phyloP scores from a whole-genome alignment of 2,797 vertebrate genomes.

The Helicolenus hilgendorfi region DNA sequence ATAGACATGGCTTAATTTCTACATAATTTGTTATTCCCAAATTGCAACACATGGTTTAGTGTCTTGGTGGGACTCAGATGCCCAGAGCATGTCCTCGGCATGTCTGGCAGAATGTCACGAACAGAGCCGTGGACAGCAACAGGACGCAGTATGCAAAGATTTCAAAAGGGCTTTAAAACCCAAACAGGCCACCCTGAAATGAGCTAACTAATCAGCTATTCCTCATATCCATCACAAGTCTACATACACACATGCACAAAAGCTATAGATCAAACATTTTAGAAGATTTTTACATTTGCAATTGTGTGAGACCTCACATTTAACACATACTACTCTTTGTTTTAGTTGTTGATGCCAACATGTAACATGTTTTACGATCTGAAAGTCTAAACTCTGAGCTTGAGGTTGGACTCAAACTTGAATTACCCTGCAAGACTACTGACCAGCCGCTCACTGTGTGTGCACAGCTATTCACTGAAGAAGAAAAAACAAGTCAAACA shows the following conservation, averaged over 20 bases:
- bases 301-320: not conserved
- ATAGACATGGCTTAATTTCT: conserved; percentile 76
- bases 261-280: not conserved
- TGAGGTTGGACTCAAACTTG: not conserved
- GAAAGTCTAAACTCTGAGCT: not conserved
- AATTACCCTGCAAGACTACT: not conserved
- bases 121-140: conserved; percentile 42
- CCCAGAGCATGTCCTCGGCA: conserved; percentile 48
- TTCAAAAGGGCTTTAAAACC: conserved; percentile 48
- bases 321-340: not conserved
- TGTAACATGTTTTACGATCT: not conserved
- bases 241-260: conserved; percentile 13
- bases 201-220: conserved; percentile 4
- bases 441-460: not conserved
- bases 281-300: not conserved
- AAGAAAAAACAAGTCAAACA: not conserved
- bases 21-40: conserved; percentile 76
- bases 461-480: not conserved
- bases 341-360: not conserved
- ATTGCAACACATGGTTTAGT: conserved; percentile 77
- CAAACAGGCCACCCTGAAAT: conserved; percentile 7
- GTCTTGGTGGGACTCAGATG: conserved; percentile 68
- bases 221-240: not conserved
- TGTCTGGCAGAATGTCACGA: conserved; percentile 61
- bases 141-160: conserved; percentile 55